Evolutionary conservation across 2,797 vertebrate species (phyloP).

Genomic region (Tenualosa ilisha): DNA sequence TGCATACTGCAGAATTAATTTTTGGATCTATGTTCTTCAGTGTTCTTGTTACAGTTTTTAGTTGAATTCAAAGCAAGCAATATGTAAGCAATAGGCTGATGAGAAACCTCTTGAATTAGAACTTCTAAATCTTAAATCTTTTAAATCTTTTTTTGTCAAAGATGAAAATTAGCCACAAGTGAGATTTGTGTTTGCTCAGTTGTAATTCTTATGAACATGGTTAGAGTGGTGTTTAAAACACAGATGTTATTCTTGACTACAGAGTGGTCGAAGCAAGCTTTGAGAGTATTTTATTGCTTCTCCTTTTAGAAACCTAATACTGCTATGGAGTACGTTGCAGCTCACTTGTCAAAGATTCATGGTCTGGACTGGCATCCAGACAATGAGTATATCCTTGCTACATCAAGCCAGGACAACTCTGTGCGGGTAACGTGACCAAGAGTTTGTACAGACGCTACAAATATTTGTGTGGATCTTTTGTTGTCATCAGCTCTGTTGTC

Average conservation of each 20-base stretch:
- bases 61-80: neutral
- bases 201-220: neutral
- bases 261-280: neutral
- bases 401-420: conserved; percentile 97
- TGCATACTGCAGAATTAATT: no score
- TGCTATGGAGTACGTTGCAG: conserved; percentile 92
- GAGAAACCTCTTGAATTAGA: neutral
- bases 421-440: conserved; percentile 81
- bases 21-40: no score
- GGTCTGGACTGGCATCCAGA: conserved; percentile 98
- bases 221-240: neutral
- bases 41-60: neutral
- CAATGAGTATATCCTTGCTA: conserved; percentile 90
- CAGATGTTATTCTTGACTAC: neutral
- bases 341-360: conserved; percentile 96
- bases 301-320: conserved; percentile 89
- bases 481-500: no score
- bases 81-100: neutral
- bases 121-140: neutral
- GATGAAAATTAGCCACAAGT: neutral
- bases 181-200: neutral
- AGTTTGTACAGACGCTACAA: neutral
- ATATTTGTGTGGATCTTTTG: neutral
- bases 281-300: conserved; percentile 28
- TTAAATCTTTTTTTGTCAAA: neutral